Base-by-base conservation (phyloP, 2,888 invertebrate species). In the Eilema griseolum region DNA sequence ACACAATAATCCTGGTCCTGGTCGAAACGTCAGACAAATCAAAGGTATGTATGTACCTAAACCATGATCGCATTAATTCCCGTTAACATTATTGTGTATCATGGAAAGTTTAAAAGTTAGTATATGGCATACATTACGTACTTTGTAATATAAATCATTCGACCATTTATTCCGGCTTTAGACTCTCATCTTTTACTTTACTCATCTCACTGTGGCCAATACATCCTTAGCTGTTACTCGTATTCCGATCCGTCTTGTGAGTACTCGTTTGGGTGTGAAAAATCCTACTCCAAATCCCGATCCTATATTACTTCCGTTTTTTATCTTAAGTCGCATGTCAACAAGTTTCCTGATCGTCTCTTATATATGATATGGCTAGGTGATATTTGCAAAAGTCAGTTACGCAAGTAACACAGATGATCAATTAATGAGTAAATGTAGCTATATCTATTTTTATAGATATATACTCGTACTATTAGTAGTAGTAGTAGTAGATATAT, bases 291-390 rank as follows among this genome's bases (percentile, higher is more conserved):
- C 20, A 59, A 57, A 60, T 60, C 60, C 60, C 60, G 20, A 16
- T 57, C 23, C 24, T 57, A 28, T 60, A 60, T 60, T 60, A 28
- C 60, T 62, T 37, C 28, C 37, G 11, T 33, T 11, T 23, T 12
- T 37, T 62, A 37, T 28, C 60, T 61, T 61, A 61, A 61, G 60
- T 28, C 60, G 4, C 31, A 61, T 8, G 28, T 31, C 20, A 61
- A 61, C 28, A 61, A 61, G 31, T 61, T 60, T 61, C n/a, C 24
- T 23, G 57, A 57, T 57, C 56, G 20, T 3, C 24, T 12, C 12
- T n/a, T 8, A 52, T 24, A 24, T 24, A 12, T 57, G 26, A 57
- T 24, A 59, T 1, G 10, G 60, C 3, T 61, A 26, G 60, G 60
- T 26, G 26, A 61, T 61, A 31, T 61, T 61, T 20, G 31, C 14